Evolutionary conservation across 2,888 invertebrate genomes (phyloP).

Genomic region (Geophilus truncorum): DNA sequence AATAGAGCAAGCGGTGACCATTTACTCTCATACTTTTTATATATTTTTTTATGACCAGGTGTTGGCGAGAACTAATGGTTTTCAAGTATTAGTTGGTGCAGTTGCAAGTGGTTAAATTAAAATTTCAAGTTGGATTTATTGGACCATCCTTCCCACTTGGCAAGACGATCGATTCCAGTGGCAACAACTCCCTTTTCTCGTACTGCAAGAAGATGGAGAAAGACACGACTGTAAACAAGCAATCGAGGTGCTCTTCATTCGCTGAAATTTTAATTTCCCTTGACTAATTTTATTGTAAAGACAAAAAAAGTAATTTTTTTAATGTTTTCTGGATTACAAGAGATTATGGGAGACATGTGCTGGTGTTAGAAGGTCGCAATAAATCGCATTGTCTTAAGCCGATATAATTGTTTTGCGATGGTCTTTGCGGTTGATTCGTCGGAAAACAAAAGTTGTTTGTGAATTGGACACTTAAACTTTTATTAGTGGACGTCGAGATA

Average conservation of each 20-base stretch:
- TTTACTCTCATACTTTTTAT: not conserved
- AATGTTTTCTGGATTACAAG: no score
- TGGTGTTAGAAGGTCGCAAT: not conserved
- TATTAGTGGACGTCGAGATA: not conserved
- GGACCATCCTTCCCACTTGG: not conserved
- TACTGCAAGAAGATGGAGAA: not conserved
- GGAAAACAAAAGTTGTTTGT: not conserved
- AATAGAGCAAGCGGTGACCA: no score
- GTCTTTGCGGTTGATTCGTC: not conserved
- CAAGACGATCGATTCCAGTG: not conserved
- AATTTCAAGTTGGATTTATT: not conserved
- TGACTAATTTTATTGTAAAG: no score
- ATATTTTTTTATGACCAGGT: not conserved
- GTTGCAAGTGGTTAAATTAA: not conserved
- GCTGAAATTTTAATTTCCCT: no score
- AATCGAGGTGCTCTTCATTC: not conserved
- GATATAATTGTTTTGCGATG: not conserved
- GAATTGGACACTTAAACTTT: not conserved
- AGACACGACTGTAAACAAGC: not conserved
- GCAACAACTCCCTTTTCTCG: not conserved
- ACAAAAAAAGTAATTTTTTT: no score
- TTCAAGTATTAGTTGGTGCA: not conserved
- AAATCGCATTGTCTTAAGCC: not conserved
- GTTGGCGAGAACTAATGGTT: not conserved
- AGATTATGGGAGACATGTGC: not conserved